Percentiles rank a stretch among this genome's conserved stretches.
Evolutionary conservation across 2,888 invertebrate genomes (phyloP).

Genomic region (Amphipoea oculea): DNA sequence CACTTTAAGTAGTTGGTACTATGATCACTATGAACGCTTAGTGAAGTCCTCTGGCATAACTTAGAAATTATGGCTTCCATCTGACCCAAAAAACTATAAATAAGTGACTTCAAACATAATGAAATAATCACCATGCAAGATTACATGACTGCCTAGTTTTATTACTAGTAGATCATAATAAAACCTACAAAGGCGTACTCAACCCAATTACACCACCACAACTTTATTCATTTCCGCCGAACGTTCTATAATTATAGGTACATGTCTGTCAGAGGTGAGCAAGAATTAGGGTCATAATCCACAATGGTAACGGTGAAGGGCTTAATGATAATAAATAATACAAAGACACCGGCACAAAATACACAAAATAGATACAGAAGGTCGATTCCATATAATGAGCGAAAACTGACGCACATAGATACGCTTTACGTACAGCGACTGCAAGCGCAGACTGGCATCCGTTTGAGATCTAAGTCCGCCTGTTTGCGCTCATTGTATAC

Average conservation of each 20-base stretch:
- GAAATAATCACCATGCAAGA: not conserved
- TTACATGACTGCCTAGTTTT: not conserved
- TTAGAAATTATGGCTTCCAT: not conserved
- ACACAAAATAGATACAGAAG: slow-evolving; percentile 10
- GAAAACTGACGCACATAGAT: no score
- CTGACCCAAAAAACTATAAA: not conserved
- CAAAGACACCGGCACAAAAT: slow-evolving; percentile 60
- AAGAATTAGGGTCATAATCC: slow-evolving; percentile 77
- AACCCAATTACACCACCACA: slow-evolving; percentile 39
- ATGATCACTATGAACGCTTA: no score
- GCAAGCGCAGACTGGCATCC: not conserved
- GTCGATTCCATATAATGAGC: not conserved
- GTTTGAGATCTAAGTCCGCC: not conserved
- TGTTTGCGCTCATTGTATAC: not conserved
- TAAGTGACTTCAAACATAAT: not conserved
- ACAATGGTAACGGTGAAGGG: slow-evolving; percentile 72
- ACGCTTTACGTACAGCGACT: not conserved
- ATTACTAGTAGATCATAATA: not conserved
- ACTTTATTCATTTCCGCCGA: slow-evolving; percentile 60
- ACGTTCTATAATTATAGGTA: slow-evolving; percentile 65
- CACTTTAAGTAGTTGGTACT: no score
- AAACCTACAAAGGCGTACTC: slow-evolving; percentile 10
- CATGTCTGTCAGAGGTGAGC: slow-evolving; percentile 72
- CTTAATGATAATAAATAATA: slow-evolving; percentile 73
- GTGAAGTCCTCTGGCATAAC: not conserved